Conservation (phyloP, 2,888 invertebrate genomes). For the Sinohyriopsis cumingii region DNA sequence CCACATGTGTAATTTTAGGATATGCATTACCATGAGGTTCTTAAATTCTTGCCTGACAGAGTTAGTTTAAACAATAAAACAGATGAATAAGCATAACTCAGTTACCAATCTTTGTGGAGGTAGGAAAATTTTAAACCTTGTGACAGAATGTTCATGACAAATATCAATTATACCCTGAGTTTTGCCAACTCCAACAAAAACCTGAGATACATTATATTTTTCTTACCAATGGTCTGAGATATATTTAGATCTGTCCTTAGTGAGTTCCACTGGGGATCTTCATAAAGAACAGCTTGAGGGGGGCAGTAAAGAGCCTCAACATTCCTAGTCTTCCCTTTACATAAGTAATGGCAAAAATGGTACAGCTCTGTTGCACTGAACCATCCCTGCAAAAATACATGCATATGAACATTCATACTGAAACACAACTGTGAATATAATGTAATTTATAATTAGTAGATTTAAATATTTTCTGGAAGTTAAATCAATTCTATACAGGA, state of each 20-base stretch:
- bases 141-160: neutral
- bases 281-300: slow-evolving; percentile 40
- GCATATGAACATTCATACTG: neutral
- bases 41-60: too few relatives aligned
- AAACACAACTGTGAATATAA: neutral
- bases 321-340: slow-evolving; percentile 55
- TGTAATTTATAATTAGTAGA: neutral
- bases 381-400: slow-evolving; percentile 56
- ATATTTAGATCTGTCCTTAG: slow-evolving; percentile 32
- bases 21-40: too few relatives aligned
- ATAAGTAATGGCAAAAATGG: slow-evolving; percentile 58
- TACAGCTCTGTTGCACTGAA: slow-evolving; percentile 59
- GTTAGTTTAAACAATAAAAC: too few relatives aligned
- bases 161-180: neutral
- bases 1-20: too few relatives aligned
- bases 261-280: slow-evolving; percentile 40
- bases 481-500: too few relatives aligned
- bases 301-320: slow-evolving; percentile 53
- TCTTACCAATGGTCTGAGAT: slow-evolving; percentile 39
- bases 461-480: too few relatives aligned
- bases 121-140: too few relatives aligned
- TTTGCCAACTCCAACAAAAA: neutral
- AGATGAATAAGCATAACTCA: too few relatives aligned
- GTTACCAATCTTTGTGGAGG: too few relatives aligned
- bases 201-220: neutral